Percentiles rank a stretch among this genome's conserved stretches.
Evolutionary conservation across 2,113 vertebrate species (phyloP).

Genomic region (Grallaria varia): DNA sequence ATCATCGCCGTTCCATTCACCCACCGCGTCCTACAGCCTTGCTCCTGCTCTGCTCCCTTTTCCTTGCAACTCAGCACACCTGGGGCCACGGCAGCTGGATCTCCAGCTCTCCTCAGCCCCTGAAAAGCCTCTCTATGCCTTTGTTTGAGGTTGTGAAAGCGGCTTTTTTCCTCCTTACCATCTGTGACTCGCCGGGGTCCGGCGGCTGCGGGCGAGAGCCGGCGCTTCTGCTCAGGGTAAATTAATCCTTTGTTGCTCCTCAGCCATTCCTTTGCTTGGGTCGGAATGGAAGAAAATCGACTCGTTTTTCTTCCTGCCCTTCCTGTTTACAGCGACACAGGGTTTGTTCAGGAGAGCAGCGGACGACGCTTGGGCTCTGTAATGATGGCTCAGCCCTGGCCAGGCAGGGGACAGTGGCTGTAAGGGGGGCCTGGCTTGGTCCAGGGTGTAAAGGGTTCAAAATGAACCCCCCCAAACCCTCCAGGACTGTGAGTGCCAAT

Average conservation of each 20-base stretch:
- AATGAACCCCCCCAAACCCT: neutral
- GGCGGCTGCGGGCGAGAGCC: neutral
- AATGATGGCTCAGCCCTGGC: neutral
- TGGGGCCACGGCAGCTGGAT: neutral
- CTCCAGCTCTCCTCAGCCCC: neutral
- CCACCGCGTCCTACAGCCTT: rapidly evolving
- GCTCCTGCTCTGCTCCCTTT: neutral
- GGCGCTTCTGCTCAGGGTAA: neutral
- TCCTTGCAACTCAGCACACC: neutral
- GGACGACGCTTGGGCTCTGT: neutral
- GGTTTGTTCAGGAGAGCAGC: neutral
- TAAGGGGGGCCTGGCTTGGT: rapidly evolving
- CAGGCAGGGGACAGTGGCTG: rapidly evolving
- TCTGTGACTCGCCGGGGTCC: constrained; percentile 8
- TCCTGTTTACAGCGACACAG: neutral
- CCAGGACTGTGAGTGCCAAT: rapidly evolving
- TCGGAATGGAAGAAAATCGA: neutral
- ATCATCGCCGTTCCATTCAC: rapidly evolving
- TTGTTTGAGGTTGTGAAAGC: constrained; percentile 36
- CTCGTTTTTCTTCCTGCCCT: constrained; percentile 27
- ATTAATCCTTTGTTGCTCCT: constrained; percentile 59
- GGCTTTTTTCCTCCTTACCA: constrained; percentile 24
- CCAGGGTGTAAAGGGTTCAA: neutral
- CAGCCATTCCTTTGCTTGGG: neutral
- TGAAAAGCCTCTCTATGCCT: constrained; percentile 47